A percentile compares a stretch with the other conserved stretches of the same genome.
phyloP scores from a whole-genome alignment of 2,888 invertebrate genomes.

The Tenthredo scrophulariae region DNA sequence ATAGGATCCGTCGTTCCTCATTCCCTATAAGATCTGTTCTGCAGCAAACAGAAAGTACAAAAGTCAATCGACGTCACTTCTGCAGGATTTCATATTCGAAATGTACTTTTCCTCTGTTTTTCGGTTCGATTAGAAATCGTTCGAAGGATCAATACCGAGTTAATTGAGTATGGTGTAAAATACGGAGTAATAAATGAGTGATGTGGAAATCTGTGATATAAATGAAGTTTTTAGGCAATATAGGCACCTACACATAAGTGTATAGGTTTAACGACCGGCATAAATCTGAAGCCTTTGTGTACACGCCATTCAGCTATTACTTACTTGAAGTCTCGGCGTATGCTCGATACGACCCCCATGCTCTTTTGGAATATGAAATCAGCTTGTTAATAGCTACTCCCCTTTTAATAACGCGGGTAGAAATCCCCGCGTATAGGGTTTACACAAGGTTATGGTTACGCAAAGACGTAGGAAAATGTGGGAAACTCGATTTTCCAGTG shows the following conservation, averaged over 20 bases:
- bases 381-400: constrained; percentile 65
- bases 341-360: constrained; percentile 59
- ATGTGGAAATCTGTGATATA: not conserved
- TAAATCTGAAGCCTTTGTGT: constrained; percentile 60
- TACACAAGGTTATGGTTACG: not conserved
- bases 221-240: constrained; percentile 21
- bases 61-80: too few relatives aligned
- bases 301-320: constrained; percentile 68
- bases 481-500: not conserved
- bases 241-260: constrained; percentile 46
- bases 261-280: constrained; percentile 58
- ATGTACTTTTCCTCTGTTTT: not conserved
- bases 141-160: not conserved
- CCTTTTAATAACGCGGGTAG: constrained; percentile 27
- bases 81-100: not conserved
- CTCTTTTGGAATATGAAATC: constrained; percentile 66
- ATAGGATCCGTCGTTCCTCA: not conserved
- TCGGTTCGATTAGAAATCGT: not conserved
- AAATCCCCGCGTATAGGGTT: not conserved
- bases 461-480: not conserved
- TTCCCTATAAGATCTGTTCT: not conserved
- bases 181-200: not conserved
- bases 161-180: not conserved
- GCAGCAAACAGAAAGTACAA: not conserved
- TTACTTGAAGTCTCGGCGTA: constrained; percentile 62